phyloP scores from a whole-genome alignment of 2,113 vertebrate species.

The Ceyx cyanopectus region DNA sequence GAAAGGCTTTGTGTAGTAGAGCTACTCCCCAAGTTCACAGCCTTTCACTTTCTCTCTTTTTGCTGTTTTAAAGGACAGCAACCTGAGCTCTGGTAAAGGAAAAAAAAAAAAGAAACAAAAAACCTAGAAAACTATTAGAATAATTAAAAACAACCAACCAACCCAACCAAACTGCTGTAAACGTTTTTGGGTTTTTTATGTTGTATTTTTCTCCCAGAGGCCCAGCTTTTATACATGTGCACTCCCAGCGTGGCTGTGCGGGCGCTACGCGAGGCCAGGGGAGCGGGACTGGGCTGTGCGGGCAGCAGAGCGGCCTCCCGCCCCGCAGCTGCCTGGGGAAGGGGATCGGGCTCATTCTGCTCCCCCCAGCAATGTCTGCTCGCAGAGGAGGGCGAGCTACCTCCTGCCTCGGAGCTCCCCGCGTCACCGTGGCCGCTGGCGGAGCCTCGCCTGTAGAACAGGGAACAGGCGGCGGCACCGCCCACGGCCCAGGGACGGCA shows the following conservation, averaged over 20 bases:
- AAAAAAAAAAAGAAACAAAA: too few species aligned
- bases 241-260: rapidly evolving
- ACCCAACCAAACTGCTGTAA: not conserved
- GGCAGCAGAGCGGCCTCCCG: not conserved
- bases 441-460: rapidly evolving
- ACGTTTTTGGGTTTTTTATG: too few species aligned
- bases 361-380: not conserved
- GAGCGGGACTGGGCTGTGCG: not conserved
- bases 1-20: not conserved
- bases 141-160: too few species aligned
- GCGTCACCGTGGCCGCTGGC: not conserved
- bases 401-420: not conserved
- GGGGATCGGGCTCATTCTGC: too few species aligned
- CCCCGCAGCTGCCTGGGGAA: not conserved
- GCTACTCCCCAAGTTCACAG: not conserved
- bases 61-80: not conserved
- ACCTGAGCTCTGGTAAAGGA: too few species aligned
- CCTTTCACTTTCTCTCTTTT: too few species aligned
- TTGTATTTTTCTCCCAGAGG: not conserved
- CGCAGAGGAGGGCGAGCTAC: not conserved
- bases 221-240: rapidly evolving
- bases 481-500: not conserved
- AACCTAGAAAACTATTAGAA: too few species aligned
- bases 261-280: not conserved
- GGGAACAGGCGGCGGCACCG: not conserved